A percentile compares a stretch with the other conserved stretches of the same genome.
These are phyloP conservation scores for Cephus runcator DNA, from an alignment of 2,888 invertebrate species.

Conservation along the genomic window DNA sequence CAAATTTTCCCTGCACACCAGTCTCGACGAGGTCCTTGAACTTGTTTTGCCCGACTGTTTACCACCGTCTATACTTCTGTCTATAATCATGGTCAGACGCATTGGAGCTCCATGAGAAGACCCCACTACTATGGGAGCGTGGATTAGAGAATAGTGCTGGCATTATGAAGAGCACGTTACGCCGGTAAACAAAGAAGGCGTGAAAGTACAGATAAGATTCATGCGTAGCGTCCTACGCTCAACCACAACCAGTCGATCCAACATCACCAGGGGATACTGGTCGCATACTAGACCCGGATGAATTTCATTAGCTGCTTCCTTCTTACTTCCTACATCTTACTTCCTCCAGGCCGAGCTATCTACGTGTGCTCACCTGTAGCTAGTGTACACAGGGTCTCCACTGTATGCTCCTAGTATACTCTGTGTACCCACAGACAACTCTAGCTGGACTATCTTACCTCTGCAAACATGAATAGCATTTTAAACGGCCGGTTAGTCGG, in stretches of 20 bases:
- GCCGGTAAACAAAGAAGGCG: conserved; percentile 2
- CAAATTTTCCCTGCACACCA: background rate
- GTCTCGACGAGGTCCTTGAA: background rate
- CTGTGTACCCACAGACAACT: background rate
- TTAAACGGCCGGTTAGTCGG: background rate
- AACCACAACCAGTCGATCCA: background rate
- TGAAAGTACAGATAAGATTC: conserved; percentile 1
- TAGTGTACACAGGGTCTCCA: background rate
- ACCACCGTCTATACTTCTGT: background rate
- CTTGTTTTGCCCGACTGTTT: background rate
- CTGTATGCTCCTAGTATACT: background rate
- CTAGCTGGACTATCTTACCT: background rate
- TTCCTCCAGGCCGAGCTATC: background rate
- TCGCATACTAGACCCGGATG: background rate
- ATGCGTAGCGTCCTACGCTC: background rate
- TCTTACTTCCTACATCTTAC: background rate
- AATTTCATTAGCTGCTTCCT: background rate
- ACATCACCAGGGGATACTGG: background rate
- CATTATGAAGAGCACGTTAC: background rate
- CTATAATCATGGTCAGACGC: background rate
- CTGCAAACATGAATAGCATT: background rate
- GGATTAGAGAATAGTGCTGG: conserved; percentile 2
- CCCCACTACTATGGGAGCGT: background rate
- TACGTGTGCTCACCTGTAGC: background rate
- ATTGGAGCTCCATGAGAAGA: background rate